Evolutionary conservation across 2,888 invertebrate genomes (phyloP), one percentile per base, ranked within the genome.

Genomic region (Caenorhabditis sp.): DNA sequence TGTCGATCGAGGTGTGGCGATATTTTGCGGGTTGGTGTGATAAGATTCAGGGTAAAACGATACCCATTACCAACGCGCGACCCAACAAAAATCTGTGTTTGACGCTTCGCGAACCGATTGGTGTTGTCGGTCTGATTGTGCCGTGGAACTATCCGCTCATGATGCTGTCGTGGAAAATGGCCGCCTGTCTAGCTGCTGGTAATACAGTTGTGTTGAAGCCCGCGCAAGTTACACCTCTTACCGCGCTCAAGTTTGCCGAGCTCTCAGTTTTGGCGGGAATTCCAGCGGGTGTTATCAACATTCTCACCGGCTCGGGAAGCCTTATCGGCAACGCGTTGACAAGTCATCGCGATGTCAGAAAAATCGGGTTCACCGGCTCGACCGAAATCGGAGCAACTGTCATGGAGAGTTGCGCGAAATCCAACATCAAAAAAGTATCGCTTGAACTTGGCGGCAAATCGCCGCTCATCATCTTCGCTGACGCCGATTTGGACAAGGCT

Each of bases 161-260:
- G 97, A 97, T 97, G 97, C 89, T 97, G 14, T 94, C 95, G 0
- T 97, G 96, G 96, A 97, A 97, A 89, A 95, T 96, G 95, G 95
- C 96, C 0, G 95, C 97, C 2, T 97, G 96, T 87, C 90, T 97
- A 58, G 95, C 96, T 0, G 95, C 96, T 10, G 97, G 97, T 43
- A 97, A 97, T 88, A 95, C 96, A 0, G 95, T 96, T 0, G 92
- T 97, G 0, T 93, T 96, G 89, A 97, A 97, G 89, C 97, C 97
- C 0, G 96, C 97, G 0, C 91, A 90, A 88, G 90, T 90, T 12
- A 95, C 94, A 66, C 95, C 97, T 0, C 90, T 97, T 26, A 96
- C 96, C 0, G 96, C 97, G 0, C 90, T 97, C 19, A 97, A 97
- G 88, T 95, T 97, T 88, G 96, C 95, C 0, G 96, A 97, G 89